phyloP scores from a whole-genome alignment of 1,140 invertebrate species.

The Dreissena rostriformis region DNA sequence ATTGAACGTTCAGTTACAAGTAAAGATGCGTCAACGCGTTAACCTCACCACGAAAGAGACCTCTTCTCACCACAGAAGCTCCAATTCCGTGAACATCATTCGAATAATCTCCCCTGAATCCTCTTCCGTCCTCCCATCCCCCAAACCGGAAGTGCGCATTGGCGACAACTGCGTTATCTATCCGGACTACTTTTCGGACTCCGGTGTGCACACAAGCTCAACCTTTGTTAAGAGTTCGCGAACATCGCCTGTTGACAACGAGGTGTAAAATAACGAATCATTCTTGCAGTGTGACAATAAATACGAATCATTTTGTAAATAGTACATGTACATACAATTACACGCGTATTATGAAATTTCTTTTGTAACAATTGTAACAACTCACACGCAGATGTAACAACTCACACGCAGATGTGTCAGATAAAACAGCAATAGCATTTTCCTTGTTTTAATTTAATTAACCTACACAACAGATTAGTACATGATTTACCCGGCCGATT shows the following conservation, averaged over 20 bases:
- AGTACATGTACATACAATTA: too few relatives aligned
- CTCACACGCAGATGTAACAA: too few relatives aligned
- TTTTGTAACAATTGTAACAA: too few relatives aligned
- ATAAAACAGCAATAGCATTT: too few relatives aligned
- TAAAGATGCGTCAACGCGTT: conserved; percentile 62
- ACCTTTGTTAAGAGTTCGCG: conserved; percentile 29
- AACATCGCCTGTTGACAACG: conserved; percentile 31
- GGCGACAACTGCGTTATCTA: conserved; percentile 20
- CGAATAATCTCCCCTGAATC: background rate
- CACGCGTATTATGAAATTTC: too few relatives aligned
- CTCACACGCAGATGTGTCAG: too few relatives aligned
- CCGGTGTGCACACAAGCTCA: conserved; percentile 41
- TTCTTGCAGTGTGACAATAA: too few relatives aligned
- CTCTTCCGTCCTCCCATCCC: background rate
- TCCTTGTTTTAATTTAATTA: too few relatives aligned
- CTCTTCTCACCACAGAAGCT: background rate
- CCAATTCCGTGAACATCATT: background rate
- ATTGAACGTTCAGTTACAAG: conserved; percentile 67
- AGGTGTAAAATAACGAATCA: background rate
- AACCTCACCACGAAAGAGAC: conserved; percentile 23
- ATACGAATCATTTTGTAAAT: too few relatives aligned
- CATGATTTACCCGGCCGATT: too few relatives aligned
- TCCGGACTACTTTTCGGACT: conserved; percentile 48
- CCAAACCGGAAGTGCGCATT: conserved; percentile 1
- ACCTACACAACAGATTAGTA: too few relatives aligned